Conservation (phyloP, 2,113 vertebrate species). For the Epinephelus lanceolatus region DNA sequence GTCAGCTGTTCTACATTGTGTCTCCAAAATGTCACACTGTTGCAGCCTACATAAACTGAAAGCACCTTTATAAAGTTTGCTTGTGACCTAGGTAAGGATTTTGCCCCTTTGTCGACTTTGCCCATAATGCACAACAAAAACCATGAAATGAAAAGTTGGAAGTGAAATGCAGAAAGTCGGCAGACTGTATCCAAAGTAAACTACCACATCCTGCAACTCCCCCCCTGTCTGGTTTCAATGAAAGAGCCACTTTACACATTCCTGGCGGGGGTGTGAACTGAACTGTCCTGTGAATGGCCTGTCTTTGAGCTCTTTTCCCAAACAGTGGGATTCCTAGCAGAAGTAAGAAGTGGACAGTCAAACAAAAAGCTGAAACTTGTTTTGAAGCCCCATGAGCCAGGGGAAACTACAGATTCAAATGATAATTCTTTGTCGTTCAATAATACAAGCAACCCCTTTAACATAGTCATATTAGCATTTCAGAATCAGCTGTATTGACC, state of each 20-base stretch:
- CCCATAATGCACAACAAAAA: background rate
- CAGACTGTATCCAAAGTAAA: background rate
- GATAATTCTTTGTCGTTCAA: no score
- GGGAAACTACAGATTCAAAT: background rate
- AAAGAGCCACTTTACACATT: conserved; percentile 60
- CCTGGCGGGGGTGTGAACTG: conserved; percentile 60
- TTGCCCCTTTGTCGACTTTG: background rate
- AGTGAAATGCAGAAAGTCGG: background rate
- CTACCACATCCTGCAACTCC: background rate
- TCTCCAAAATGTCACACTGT: background rate
- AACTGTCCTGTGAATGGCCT: background rate
- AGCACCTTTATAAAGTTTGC: background rate
- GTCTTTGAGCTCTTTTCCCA: background rate
- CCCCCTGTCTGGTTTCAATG: conserved; percentile 45
- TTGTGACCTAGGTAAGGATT: background rate
- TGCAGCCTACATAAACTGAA: no score
- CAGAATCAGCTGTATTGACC: no score
- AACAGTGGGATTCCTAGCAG: background rate
- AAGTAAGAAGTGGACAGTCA: background rate
- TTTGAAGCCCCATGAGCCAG: background rate
- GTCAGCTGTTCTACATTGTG: background rate
- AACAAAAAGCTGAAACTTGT: background rate
- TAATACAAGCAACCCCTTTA: no score
- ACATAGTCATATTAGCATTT: no score
- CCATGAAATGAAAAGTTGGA: background rate